phyloP scores from a whole-genome alignment of 35 echinoderm and acorn worm species.

The Ophiothrix spiculata region DNA sequence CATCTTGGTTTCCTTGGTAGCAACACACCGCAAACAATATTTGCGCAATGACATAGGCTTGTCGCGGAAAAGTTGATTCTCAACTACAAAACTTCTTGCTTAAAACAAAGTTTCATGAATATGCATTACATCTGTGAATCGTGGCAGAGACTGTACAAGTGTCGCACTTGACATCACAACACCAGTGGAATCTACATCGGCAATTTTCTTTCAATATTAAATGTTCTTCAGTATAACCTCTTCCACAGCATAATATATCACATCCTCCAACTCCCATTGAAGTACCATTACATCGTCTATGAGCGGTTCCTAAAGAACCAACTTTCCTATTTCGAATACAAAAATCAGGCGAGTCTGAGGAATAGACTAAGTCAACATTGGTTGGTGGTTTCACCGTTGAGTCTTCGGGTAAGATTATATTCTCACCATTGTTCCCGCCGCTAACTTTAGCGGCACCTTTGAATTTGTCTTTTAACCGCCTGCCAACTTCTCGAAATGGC shows the following conservation, averaged over 20 bases:
- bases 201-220: slow-evolving; percentile 56
- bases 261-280: slow-evolving; percentile 79
- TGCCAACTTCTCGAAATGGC: slow-evolving; percentile 75
- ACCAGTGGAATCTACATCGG: slow-evolving; percentile 93
- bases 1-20: too few species aligned
- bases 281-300: slow-evolving; percentile 77
- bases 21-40: too few species aligned
- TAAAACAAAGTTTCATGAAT: too few species aligned
- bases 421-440: slow-evolving; percentile 83
- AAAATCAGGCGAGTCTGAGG: slow-evolving; percentile 82
- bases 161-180: slow-evolving; percentile 94
- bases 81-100: too few species aligned
- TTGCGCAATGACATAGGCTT: too few species aligned
- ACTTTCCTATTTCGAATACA: slow-evolving; percentile 72
- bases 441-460: slow-evolving; percentile 91
- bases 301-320: slow-evolving; percentile 81
- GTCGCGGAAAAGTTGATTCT: too few species aligned
- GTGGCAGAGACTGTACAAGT: slow-evolving; percentile 63
- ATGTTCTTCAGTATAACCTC: slow-evolving; percentile 64
- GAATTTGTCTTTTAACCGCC: slow-evolving; percentile 74
- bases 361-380: slow-evolving; percentile 67
- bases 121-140: slow-evolving; percentile 87
- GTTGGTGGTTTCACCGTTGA: slow-evolving; percentile 63
- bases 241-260: slow-evolving; percentile 82
- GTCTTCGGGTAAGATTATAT: slow-evolving; percentile 60